Evolutionary conservation across 2,113 vertebrate genomes (phyloP), one percentile per base, ranked within the genome.

Genomic region (Choloepus hoffmanni): DNA sequence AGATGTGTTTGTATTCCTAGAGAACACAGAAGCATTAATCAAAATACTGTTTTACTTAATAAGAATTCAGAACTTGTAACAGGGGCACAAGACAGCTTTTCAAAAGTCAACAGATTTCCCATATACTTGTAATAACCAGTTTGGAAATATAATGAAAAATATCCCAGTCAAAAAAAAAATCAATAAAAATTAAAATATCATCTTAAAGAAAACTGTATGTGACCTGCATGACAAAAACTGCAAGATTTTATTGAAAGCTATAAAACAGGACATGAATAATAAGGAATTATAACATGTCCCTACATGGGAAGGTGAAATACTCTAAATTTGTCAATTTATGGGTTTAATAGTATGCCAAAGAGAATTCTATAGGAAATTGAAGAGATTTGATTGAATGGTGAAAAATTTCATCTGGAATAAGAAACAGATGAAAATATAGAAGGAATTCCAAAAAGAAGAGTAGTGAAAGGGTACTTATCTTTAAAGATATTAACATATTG

Each of bases 131-230:
- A 90, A 90, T 89, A 92, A 92, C n/a, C n/a, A 92, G 78, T 88
- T 94, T 74, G 78, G 72, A 97, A 96, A 96, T 93, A 36, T 33
- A 97, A 77, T 94, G 85, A 89, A 96, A 96, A 95, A 78, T 85
- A 40, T 91, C 74, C 50, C 65, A 81, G 89, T 89, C 43, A 85
- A 94, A 81, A 87, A 53, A 60, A 90, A 96, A 96, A 92, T 97
- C 88, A 95, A 94, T 98, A 96, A 94, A 96, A 96, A 93, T 94
- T 96, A 97, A 95, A 96, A 67, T 94, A 74, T 79, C 73, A 93
- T 96, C 79, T 91, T 95, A 96, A 93, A 89, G 92, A 96, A 96
- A 92, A 92, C 81, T 94, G 5, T 85, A 62, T 94, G 89, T 72
- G 89, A 86, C 92, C 94, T 81, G 18, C 85, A 36, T 90, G 78